phyloP scores from a whole-genome alignment of 2,888 invertebrate species.

The Helleia helle region DNA sequence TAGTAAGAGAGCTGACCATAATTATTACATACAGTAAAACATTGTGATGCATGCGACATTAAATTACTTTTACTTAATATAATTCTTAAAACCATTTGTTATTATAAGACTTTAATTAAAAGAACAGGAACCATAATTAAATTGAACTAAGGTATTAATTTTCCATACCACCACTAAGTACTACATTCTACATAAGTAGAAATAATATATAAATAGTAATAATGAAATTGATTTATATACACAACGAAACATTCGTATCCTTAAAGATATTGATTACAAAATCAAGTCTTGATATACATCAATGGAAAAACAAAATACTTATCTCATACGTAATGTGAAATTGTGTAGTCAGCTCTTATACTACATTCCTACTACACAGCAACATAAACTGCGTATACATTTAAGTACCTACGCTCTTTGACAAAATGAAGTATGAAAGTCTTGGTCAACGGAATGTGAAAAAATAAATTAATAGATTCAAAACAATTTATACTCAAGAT shows the following conservation, averaged over 20 bases:
- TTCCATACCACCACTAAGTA: too few species aligned
- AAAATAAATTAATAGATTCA: conserved; percentile 17
- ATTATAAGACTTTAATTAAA: too few species aligned
- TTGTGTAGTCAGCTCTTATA: not conserved
- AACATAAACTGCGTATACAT: not conserved
- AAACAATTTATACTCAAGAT: not conserved
- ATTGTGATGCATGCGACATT: not conserved
- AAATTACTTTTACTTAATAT: not conserved
- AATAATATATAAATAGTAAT: too few species aligned
- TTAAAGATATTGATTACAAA: too few species aligned
- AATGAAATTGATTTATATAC: too few species aligned
- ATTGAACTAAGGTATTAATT: too few species aligned
- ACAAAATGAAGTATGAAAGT: conserved; percentile 18
- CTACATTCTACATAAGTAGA: too few species aligned
- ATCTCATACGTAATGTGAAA: not conserved
- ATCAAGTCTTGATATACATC: too few species aligned
- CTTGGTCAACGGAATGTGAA: conserved; percentile 38
- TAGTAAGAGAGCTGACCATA: not conserved
- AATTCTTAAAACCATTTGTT: too few species aligned
- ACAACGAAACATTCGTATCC: too few species aligned
- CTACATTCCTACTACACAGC: not conserved
- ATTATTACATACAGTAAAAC: not conserved
- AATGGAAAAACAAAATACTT: too few species aligned
- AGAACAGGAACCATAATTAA: too few species aligned
- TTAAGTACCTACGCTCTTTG: conserved; percentile 28